Base-by-base conservation (phyloP, 2,113 vertebrate species). In the Gallinago undulata region DNA sequence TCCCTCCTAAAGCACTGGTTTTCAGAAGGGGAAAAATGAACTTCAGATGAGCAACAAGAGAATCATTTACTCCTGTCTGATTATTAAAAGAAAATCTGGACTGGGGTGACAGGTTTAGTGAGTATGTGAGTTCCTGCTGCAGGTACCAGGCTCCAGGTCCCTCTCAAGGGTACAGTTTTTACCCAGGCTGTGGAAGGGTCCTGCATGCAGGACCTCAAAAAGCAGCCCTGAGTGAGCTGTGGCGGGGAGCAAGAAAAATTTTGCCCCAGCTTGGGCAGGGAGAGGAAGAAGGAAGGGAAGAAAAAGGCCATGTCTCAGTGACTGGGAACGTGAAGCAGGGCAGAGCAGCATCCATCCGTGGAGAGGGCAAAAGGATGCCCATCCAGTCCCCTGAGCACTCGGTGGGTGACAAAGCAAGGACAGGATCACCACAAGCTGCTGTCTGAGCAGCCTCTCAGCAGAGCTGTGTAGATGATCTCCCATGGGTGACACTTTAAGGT, bases 41-140 rank as follows among this genome's bases (percentile, higher is more conserved):
- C 69, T 91, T 79, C n/a, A 45, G 51, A 45, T 90, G 93, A 90
- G 92, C 72, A 93, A 88, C 5, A 53, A 80, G 37, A 91, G 95
- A 97, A 91, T 95, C 76, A 91, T 64, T 96, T 81, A 43, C 27
- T 89, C 24, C 33, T 81, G 83, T 56, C 60, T 87, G 72, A 88
- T 72, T 93, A 68, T 64, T 91, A 82, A 67, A 86, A 87, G 86
- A 87, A 84, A 89, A 82, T 72, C 51, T 3, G 12, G 77, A 91
- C 89, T 31, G 57, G 91, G 94, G 87, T 84, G 84, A 91, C 94
- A 85, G 93, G 93, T 95, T 96, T 79, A 94, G 89, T 95, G 77
- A 87, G 83, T 79, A 68, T 56, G 33, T 78, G 69, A 67, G 50
- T 41, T 91, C 22, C 39, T 69, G 69, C 81, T 73, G 81, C 1